Conservation (phyloP, 2,113 vertebrate genomes). For the Axis porcinus region DNA sequence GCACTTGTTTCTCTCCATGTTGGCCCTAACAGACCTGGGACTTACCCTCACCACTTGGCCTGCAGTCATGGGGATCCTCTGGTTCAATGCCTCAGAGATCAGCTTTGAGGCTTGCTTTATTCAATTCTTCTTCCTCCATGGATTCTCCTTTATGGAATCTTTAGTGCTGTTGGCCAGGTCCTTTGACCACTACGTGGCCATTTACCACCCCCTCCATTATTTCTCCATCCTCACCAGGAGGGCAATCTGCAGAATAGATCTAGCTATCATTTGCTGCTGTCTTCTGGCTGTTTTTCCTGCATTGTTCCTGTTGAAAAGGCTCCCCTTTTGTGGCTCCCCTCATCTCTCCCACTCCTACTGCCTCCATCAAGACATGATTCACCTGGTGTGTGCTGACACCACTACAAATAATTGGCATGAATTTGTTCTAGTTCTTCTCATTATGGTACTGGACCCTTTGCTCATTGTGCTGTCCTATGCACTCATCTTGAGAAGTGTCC, state of each 20-base stretch:
- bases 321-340: background rate
- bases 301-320: background rate
- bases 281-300: background rate
- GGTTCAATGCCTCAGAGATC: background rate
- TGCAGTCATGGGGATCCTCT: background rate
- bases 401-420: background rate
- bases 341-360: slow-evolving; percentile 40
- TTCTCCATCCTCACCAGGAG: background rate
- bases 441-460: background rate
- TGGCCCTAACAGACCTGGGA: background rate
- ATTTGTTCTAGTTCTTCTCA: background rate
- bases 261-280: background rate
- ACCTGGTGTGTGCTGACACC: slow-evolving; percentile 12
- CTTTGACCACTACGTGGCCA: background rate
- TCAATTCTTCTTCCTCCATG: background rate
- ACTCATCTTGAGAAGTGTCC: slow-evolving; percentile 18
- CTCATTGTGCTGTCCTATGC: slow-evolving; percentile 22
- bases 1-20: background rate
- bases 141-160: background rate
- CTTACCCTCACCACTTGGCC: background rate
- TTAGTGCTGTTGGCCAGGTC: background rate
- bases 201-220: background rate
- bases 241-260: background rate
- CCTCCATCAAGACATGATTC: slow-evolving; percentile 33
- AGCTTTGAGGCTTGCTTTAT: background rate